A percentile compares a stretch with the other conserved stretches of the same genome.
Conservation (phyloP, 2,797 vertebrate genomes). For the Sebastes elongatus region DNA sequence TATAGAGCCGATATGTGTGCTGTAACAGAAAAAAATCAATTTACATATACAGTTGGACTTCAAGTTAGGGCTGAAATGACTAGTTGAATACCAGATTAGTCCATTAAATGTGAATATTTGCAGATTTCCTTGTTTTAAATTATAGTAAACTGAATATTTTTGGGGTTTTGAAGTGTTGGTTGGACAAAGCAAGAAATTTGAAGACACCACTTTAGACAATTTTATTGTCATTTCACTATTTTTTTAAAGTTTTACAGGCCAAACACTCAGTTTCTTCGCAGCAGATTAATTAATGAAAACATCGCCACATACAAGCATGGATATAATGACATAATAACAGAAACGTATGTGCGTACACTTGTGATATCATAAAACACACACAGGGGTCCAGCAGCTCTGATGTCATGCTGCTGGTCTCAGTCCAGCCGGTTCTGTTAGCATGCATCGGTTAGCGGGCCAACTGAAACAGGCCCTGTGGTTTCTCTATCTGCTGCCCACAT, state of each 20-base stretch:
- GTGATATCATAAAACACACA: background rate
- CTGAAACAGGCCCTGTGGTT: conserved; percentile 65
- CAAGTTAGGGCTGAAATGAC: too few species aligned
- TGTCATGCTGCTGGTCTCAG: conserved; percentile 5
- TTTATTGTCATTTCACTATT: background rate
- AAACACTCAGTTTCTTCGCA: background rate
- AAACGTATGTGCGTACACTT: background rate
- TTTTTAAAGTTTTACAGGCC: background rate
- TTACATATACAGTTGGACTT: background rate
- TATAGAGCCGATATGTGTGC: too few species aligned
- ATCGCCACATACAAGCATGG: background rate
- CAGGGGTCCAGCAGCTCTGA: background rate
- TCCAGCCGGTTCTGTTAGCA: conserved; percentile 26
- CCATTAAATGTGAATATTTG: background rate
- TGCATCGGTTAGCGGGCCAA: conserved; percentile 52
- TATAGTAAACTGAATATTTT: background rate
- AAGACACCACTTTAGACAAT: background rate
- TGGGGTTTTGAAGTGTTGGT: background rate
- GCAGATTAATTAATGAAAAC: background rate
- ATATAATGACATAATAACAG: background rate
- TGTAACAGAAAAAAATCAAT: too few species aligned
- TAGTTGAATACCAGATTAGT: background rate
- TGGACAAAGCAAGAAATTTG: background rate
- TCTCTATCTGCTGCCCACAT: conserved; percentile 64
- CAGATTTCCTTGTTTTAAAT: background rate